These are phyloP conservation scores for Chirona hameri DNA, from an alignment of 2,888 invertebrate species.

Conservation along the genomic window DNA sequence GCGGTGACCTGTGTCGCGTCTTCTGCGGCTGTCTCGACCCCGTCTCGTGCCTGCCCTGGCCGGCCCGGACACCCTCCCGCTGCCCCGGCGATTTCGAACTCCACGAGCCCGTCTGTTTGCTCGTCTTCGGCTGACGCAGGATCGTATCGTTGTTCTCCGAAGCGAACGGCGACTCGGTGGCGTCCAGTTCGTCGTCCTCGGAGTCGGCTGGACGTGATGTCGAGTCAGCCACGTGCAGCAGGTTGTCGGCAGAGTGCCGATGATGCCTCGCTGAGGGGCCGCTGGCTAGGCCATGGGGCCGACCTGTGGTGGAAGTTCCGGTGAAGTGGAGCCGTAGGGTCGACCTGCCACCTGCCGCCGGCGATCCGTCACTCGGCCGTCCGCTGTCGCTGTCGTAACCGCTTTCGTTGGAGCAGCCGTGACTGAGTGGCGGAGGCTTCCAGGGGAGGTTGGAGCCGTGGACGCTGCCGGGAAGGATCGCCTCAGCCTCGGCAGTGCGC, in stretches of 20 bases:
- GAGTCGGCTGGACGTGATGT: background rate
- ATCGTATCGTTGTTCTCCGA: background rate
- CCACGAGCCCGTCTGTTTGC: background rate
- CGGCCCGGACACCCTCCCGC: background rate
- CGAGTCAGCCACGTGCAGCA: background rate
- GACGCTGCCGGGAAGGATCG: background rate
- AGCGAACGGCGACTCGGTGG: background rate
- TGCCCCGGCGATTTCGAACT: too few relatives aligned
- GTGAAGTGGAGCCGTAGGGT: background rate
- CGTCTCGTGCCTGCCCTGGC: background rate
- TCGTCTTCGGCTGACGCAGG: background rate
- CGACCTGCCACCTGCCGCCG: background rate
- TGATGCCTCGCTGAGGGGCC: background rate
- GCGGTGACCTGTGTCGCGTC: background rate
- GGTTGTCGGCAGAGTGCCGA: background rate
- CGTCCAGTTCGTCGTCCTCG: background rate
- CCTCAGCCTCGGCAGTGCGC: background rate
- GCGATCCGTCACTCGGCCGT: conserved; percentile 41
- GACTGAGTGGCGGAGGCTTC: background rate
- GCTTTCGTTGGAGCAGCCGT: conserved; percentile 60
- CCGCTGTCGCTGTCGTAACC: conserved; percentile 75
- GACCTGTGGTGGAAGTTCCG: background rate
- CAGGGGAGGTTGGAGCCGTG: background rate
- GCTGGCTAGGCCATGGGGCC: background rate
- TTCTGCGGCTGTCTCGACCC: background rate